These are phyloP conservation scores for Allobates femoralis DNA, from an alignment of 2,797 vertebrate genomes.

Conservation along the genomic window DNA sequence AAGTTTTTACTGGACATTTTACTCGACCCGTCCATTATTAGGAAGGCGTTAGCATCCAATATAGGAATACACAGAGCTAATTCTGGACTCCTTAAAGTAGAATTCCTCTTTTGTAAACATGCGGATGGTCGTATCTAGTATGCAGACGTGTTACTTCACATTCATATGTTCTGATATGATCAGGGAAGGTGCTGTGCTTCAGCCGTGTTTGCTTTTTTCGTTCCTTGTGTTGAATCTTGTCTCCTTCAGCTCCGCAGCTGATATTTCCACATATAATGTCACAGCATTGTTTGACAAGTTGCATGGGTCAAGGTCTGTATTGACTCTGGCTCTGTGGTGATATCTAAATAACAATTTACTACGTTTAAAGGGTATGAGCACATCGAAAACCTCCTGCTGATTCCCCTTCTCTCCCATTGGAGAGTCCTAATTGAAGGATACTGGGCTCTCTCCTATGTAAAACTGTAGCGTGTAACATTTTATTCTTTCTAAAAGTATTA, in stretches of 20 bases:
- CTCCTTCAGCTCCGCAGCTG: neutral
- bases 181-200: neutral
- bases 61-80: neutral
- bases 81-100: neutral
- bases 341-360: constrained; percentile 12
- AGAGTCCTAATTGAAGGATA: neutral
- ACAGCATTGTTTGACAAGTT: constrained; percentile 28
- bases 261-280: constrained; percentile 44
- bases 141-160: neutral
- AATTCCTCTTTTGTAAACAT: neutral
- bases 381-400: neutral
- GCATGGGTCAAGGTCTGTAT: constrained; percentile 32
- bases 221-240: constrained; percentile 2
- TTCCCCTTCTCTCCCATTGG: neutral
- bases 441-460: too few relatives aligned
- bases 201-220: neutral
- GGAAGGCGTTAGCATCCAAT: neutral
- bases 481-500: too few relatives aligned
- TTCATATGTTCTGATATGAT: neutral
- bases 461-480: too few relatives aligned
- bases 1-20: too few relatives aligned
- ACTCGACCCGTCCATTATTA: neutral
- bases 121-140: neutral
- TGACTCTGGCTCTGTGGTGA: constrained; percentile 18
- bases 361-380: neutral